These are phyloP conservation scores for Pseudomyrmex flavicornis DNA, from an alignment of 1,140 invertebrate species.

Conservation along the genomic window DNA sequence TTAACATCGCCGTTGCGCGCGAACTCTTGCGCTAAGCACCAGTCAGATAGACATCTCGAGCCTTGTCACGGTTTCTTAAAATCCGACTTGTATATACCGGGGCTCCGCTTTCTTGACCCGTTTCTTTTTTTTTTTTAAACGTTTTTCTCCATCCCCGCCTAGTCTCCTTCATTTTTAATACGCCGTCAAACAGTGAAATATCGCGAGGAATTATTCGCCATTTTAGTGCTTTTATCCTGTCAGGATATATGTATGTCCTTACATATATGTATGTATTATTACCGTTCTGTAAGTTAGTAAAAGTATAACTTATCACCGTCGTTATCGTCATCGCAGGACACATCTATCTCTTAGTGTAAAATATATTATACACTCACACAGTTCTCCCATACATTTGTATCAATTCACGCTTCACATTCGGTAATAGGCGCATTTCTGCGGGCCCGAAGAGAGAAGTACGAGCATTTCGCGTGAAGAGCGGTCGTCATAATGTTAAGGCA, in stretches of 20 bases:
- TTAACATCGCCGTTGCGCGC: constrained; percentile 80
- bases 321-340: not conserved
- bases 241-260: too few relatives aligned
- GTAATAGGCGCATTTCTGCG: constrained; percentile 48
- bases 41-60: constrained; percentile 84
- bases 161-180: not conserved
- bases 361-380: not conserved
- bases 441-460: constrained; percentile 57
- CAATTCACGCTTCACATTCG: constrained; percentile 50
- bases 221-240: not conserved
- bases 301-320: not conserved
- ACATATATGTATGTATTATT: not conserved
- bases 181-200: not conserved
- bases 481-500: constrained; percentile 58
- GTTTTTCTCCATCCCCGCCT: constrained; percentile 17
- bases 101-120: constrained; percentile 12
- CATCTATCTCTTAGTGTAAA: not conserved
- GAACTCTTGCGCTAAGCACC: constrained; percentile 77
- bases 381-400: constrained; percentile 16
- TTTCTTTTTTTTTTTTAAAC: constrained; percentile 11
- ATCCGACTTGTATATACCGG: constrained; percentile 71
- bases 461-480: constrained; percentile 45
- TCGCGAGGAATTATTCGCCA: constrained; percentile 16
- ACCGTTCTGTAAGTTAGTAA: constrained; percentile 17
- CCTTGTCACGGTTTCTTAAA: constrained; percentile 83